Percentiles rank a stretch among this genome's conserved stretches.
Evolutionary conservation across 2,888 invertebrate species (phyloP).

Genomic region (Nomada hirtipes): DNA sequence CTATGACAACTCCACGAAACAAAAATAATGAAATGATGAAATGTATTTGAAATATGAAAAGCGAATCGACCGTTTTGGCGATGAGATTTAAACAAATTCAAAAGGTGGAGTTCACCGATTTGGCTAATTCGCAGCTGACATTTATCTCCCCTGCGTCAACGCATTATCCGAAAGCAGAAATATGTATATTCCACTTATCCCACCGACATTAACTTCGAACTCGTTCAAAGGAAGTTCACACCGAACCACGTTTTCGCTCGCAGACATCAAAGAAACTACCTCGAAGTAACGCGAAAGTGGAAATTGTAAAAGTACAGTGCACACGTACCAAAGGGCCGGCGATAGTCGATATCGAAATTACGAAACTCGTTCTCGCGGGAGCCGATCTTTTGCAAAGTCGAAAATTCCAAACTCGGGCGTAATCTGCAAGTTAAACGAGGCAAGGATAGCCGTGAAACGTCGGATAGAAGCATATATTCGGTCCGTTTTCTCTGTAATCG

Average conservation of each 20-base stretch:
- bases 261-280: conserved; percentile 7
- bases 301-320: background rate
- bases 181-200: background rate
- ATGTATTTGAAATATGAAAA: too few species aligned
- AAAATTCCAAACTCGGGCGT: background rate
- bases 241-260: background rate
- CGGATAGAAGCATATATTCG: conserved; percentile 1
- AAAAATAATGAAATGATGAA: too few species aligned
- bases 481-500: conserved; percentile 13
- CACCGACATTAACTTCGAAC: background rate
- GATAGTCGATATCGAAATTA: conserved; percentile 16
- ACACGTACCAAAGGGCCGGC: background rate
- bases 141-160: too few species aligned
- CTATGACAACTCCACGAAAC: too few species aligned
- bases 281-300: background rate
- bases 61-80: too few species aligned
- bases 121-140: too few species aligned
- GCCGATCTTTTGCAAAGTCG: background rate
- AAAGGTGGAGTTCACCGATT: too few species aligned
- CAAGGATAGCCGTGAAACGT: background rate
- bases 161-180: too few species aligned
- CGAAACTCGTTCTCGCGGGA: background rate
- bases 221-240: background rate
- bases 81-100: too few species aligned
- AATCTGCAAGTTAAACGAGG: conserved; percentile 6